Evolutionary conservation across 2,888 invertebrate genomes (phyloP).

Genomic region (Trichopoda pennipes): DNA sequence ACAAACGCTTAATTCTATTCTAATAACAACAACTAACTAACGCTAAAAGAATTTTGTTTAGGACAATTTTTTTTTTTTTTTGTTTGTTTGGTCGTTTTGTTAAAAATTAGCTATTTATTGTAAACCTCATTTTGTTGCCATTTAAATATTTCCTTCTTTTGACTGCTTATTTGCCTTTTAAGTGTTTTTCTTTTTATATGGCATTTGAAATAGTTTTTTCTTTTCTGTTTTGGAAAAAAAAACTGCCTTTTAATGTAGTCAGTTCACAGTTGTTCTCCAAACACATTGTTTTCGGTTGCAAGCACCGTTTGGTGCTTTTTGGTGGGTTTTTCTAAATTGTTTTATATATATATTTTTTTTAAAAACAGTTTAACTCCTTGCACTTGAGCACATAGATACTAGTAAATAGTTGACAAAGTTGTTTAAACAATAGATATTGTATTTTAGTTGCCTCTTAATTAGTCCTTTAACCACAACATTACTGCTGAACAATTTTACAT

Average conservation of each 20-base stretch:
- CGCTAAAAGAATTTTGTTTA: conserved; percentile 29
- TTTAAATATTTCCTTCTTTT: conserved; percentile 45
- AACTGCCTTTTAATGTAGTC: conserved; percentile 37
- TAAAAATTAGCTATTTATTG: conserved; percentile 44
- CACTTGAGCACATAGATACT: conserved; percentile 20
- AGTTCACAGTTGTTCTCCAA: conserved; percentile 46
- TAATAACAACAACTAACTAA: conserved; percentile 25
- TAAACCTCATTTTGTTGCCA: conserved; percentile 51
- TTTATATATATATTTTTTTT: background rate
- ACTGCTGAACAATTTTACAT: conserved; percentile 43
- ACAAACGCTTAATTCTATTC: conserved; percentile 14
- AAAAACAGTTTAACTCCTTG: conserved; percentile 22
- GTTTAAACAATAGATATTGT: conserved; percentile 33
- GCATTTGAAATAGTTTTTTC: conserved; percentile 4
- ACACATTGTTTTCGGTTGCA: conserved; percentile 48
- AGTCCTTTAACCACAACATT: conserved; percentile 62
- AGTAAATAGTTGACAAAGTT: conserved; percentile 12
- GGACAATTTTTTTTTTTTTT: conserved; percentile 11
- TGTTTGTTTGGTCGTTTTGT: background rate
- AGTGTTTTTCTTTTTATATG: conserved; percentile 15
- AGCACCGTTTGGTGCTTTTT: conserved; percentile 52
- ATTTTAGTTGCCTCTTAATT: conserved; percentile 54
- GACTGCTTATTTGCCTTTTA: conserved; percentile 14
- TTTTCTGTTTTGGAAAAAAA: background rate
- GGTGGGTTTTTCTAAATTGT: conserved; percentile 2